Evolutionary conservation across 2,888 invertebrate genomes (phyloP), one percentile per base, ranked within the genome.

Genomic region (Caenorhabditis sp.): DNA sequence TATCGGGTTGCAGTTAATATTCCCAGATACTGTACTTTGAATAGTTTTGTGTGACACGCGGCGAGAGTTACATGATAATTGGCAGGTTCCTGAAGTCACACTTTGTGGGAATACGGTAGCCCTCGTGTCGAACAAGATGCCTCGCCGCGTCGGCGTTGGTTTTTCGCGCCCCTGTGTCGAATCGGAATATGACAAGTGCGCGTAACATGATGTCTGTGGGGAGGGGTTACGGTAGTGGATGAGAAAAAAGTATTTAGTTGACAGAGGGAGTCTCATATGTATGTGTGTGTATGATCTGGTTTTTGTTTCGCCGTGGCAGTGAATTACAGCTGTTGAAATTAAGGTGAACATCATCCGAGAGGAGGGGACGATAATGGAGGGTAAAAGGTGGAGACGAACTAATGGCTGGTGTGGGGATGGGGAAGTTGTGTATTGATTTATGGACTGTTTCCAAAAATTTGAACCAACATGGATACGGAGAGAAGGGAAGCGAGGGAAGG

Each of bases 81-180:
- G 68, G 16, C 51, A 56, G 19, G 26, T 19, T 28, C 12, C 16
- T 24, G 35, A 28, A 58, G 49, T 28, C n/a, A 14, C 7, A 7
- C 19, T 12, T 14, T 19, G 16, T n/a, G 31, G 63, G 76, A 41
- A 1, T 76, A 69, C 69, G n/a, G 76, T 69, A 76, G 58, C 19
- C 19, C 16, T 68, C 70, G 76, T 77, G 76, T 77, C 69, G 77
- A 63, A 77, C 77, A 77, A 77, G 76, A 74, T 54, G 73, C n/a
- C 70, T 41, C 38, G 31, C 5, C 12, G 22, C 47, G 73, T 12
- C 63, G 66, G 69, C 69, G 69, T 59, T 68, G 69, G 69, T 70
- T 68, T 77, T 69, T 61, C 76, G 61, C 76, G 61, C 56, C 24
- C 22, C 35, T 31, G 58, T 35, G 28, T 31, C 66, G 26, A 19